phyloP scores from a whole-genome alignment of 2,888 invertebrate species.

The Agrenia bidenticulata region DNA sequence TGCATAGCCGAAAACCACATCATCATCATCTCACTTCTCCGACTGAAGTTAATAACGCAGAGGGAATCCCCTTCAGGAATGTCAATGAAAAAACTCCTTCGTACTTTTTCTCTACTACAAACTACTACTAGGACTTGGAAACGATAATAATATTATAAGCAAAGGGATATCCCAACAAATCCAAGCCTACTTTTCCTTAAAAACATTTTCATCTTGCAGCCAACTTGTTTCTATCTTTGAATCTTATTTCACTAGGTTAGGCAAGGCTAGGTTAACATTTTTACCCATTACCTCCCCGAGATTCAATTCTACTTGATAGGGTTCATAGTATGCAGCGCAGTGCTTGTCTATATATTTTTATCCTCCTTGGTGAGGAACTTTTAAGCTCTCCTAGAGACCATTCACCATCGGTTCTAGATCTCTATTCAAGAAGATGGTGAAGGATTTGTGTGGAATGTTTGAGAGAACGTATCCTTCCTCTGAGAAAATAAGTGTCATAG shows the following conservation, averaged over 20 bases:
- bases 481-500: too few species aligned
- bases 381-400: too few species aligned
- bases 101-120: not conserved
- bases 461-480: too few species aligned
- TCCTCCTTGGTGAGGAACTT: too few species aligned
- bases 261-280: slow-evolving; percentile 11
- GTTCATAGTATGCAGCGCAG: too few species aligned
- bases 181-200: slow-evolving; percentile 20
- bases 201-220: slow-evolving; percentile 11
- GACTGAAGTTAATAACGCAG: slow-evolving; percentile 26
- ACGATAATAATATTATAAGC: not conserved
- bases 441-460: too few species aligned
- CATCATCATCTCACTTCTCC: slow-evolving; percentile 1
- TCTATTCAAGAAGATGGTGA: too few species aligned
- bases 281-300: slow-evolving; percentile 2
- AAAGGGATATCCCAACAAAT: slow-evolving; percentile 47
- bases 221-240: not conserved
- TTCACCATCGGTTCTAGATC: too few species aligned
- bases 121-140: not conserved
- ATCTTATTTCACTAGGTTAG: slow-evolving; percentile 5
- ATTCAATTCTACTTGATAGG: not conserved
- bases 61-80: slow-evolving; percentile 53
- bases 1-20: slow-evolving; percentile 1
- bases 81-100: slow-evolving; percentile 46
- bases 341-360: too few species aligned